Evolutionary conservation across 2,113 vertebrate species (phyloP).

Genomic region (Labrus mixtus): DNA sequence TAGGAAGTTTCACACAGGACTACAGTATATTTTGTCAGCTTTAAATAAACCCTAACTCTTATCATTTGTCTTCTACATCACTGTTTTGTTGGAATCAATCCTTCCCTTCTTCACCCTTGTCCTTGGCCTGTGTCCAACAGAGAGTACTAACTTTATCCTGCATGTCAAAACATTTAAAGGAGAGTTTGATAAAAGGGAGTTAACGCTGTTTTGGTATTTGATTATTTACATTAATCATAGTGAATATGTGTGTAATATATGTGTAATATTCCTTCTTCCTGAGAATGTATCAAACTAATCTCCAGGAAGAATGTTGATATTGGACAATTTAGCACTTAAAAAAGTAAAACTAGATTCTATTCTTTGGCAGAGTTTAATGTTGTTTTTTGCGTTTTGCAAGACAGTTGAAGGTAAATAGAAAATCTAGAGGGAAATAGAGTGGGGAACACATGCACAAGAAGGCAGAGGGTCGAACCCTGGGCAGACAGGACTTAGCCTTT

Average conservation of each 20-base stretch:
- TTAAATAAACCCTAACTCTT: slow-evolving; percentile 27
- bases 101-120: slow-evolving; percentile 33
- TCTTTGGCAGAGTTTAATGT: not conserved
- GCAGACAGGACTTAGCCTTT: too few relatives aligned
- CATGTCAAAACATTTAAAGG: slow-evolving; percentile 29
- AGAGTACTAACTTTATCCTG: slow-evolving; percentile 50
- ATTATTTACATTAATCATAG: slow-evolving; percentile 1
- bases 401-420: not conserved
- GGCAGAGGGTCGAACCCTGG: not conserved
- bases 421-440: not conserved
- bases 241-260: not conserved
- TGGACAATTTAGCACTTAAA: not conserved
- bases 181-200: slow-evolving; percentile 19
- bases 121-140: slow-evolving; percentile 43
- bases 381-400: not conserved
- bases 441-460: not conserved
- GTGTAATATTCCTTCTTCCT: not conserved
- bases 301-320: not conserved
- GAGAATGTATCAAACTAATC: not conserved
- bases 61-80: slow-evolving; percentile 41
- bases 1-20: slow-evolving; percentile 35
- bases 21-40: slow-evolving; percentile 27
- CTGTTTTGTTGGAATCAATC: slow-evolving; percentile 43
- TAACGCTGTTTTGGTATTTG: slow-evolving; percentile 14
- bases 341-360: not conserved